A percentile compares a stretch with the other conserved stretches of the same genome.
Conservation (phyloP, 2,797 vertebrate species). For the Rhyacichthys aspro region DNA sequence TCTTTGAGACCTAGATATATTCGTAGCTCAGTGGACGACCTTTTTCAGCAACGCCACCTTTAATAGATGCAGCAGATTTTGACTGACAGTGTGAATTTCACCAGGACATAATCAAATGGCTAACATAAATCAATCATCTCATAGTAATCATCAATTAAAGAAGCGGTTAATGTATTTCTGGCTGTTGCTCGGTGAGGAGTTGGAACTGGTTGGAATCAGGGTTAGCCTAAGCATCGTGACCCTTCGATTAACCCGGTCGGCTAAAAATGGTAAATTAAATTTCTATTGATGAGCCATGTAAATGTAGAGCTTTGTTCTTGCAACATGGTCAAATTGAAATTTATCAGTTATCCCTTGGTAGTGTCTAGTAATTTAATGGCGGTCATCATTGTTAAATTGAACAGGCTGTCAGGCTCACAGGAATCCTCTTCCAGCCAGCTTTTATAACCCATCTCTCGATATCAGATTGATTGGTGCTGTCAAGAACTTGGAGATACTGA, state of each 20-base stretch:
- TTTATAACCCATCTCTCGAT: constrained; percentile 47
- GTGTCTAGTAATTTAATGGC: constrained; percentile 64
- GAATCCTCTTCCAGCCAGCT: constrained; percentile 38
- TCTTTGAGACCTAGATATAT: constrained; percentile 40
- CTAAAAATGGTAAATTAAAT: constrained; percentile 60
- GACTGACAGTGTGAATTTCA: constrained; percentile 23
- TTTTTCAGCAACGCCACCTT: background rate
- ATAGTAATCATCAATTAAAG: constrained; percentile 37
- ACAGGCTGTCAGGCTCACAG: constrained; percentile 37
- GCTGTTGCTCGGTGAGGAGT: constrained; percentile 23
- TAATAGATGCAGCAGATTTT: constrained; percentile 16
- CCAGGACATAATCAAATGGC: constrained; percentile 29
- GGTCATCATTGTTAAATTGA: constrained; percentile 61
- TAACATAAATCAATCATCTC: constrained; percentile 36
- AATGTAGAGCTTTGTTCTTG: constrained; percentile 57
- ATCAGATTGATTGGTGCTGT: constrained; percentile 49
- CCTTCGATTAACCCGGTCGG: constrained; percentile 47
- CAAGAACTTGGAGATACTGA: constrained; percentile 43
- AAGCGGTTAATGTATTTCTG: constrained; percentile 32
- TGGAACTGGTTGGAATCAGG: constrained; percentile 23
- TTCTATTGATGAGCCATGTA: constrained; percentile 52
- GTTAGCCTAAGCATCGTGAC: constrained; percentile 20
- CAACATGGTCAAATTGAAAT: constrained; percentile 59
- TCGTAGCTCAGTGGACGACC: constrained; percentile 17
- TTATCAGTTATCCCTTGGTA: constrained; percentile 50